A percentile compares a stretch with the other conserved stretches of the same genome.
Evolutionary conservation across 2,797 vertebrate genomes (phyloP).

Genomic region (Anniella stebbinsi): DNA sequence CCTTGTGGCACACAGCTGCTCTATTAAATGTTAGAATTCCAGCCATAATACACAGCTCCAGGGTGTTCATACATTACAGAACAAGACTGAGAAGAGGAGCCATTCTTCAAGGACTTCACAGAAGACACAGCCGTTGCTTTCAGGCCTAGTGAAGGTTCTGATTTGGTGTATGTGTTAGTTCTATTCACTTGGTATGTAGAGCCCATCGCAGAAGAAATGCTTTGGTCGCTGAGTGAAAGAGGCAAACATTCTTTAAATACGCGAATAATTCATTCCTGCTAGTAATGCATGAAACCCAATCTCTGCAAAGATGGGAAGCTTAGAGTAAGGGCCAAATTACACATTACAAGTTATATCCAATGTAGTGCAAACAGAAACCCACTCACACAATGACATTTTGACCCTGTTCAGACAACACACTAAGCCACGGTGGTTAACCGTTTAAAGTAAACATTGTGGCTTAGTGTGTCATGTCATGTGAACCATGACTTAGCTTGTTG

Average conservation of each 20-base stretch:
- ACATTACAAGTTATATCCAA: no score
- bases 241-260: neutral
- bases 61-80: neutral
- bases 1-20: neutral
- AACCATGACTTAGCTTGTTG: no score
- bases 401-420: no score
- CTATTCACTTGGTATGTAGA: no score
- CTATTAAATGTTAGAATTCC: conserved; percentile 12
- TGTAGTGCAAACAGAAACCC: no score
- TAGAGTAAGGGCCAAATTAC: no score
- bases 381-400: no score
- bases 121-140: neutral
- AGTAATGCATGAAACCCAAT: neutral
- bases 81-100: conserved; percentile 48
- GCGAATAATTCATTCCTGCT: neutral
- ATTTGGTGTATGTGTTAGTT: neutral
- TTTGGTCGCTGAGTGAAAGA: neutral
- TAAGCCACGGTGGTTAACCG: no score
- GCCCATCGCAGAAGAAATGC: neutral
- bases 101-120: conserved; percentile 43
- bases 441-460: no score
- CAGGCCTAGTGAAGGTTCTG: neutral
- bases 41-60: neutral
- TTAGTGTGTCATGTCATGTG: no score
- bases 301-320: neutral